phyloP scores from a whole-genome alignment of 2,113 vertebrate species.

The Megaleporinus macrocephalus region DNA sequence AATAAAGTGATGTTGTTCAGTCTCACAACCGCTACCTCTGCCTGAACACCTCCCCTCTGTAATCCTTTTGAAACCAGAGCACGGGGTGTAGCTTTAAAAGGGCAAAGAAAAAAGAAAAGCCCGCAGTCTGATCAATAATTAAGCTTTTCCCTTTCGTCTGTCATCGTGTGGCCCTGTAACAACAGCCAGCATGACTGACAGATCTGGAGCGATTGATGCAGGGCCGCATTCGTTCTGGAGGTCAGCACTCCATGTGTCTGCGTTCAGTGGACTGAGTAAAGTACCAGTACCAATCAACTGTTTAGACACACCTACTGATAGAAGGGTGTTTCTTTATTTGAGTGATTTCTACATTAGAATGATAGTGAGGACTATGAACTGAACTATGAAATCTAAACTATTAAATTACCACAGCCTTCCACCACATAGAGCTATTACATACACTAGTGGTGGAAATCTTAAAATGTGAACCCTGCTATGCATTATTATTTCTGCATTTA shows the following conservation, averaged over 20 bases:
- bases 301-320: not conserved
- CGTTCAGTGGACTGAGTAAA: not conserved
- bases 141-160: conserved; percentile 65
- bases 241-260: not conserved
- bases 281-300: not conserved
- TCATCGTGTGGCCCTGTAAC: conserved; percentile 49
- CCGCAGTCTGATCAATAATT: conserved; percentile 75
- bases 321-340: not conserved
- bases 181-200: conserved; percentile 74
- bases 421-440: too few species aligned
- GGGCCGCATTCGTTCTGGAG: not conserved
- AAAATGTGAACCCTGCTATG: too few species aligned
- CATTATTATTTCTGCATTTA: too few species aligned
- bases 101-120: conserved; percentile 48
- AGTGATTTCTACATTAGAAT: not conserved
- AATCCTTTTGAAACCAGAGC: conserved; percentile 67
- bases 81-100: conserved; percentile 50
- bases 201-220: conserved; percentile 73
- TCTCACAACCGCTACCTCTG: not conserved
- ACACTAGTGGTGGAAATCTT: too few species aligned
- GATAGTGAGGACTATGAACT: not conserved
- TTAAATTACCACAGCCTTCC: too few species aligned
- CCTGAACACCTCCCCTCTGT: conserved; percentile 23
- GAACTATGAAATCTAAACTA: not conserved
- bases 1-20: not conserved